Base-by-base conservation (phyloP, 2,888 invertebrate species). In the Phanerotoma sp. region DNA sequence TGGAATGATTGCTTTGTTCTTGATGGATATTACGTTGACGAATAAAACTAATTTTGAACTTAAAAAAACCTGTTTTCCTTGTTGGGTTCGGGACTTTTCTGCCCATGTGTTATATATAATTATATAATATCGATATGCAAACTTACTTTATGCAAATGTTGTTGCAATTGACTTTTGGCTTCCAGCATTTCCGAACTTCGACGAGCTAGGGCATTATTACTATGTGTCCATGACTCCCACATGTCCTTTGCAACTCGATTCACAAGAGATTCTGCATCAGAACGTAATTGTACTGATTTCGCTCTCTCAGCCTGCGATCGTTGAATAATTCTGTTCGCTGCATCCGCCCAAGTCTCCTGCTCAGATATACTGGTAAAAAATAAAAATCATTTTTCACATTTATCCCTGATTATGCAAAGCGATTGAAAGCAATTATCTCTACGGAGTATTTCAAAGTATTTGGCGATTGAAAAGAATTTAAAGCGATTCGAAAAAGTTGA, bases 201-300 rank as follows among this genome's bases (percentile, higher is more conserved):
- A 28, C 86, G 82, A 64, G 92, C 86, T 63, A 94, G 81, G 11
- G 91, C 83, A 71, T 87, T 89, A 76, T 93, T 93, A 4, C 90
- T 88, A 71, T 85, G 86, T 70, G 87, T 91, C 93, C 93, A 94
- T 49, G 87, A 84, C 76, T 91, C 89, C 93, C 93, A 93, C 68
- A 93, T 87, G 70, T 90, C 87, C 62, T 87, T 86, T n/a, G 91
- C 86, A 4, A 88, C 84, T 22, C 86, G 84, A 75, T 89, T 91
- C 49, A 93, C 85, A 57, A 91, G 78, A 66, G 89, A 87, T 58
- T 93, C 92, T 7, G 89, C 84, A 66, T 91, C 91, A 68, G 85
- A 82, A 13, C 92, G 82, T 77, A 93, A 81, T 78, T 93, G 91
- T 28, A 85, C 81, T 1, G 91, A 87, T 72, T 87, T 88, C 59